Evolutionary conservation across 2,888 invertebrate genomes (phyloP).

Genomic region (Hofmannophila pseudospretella): DNA sequence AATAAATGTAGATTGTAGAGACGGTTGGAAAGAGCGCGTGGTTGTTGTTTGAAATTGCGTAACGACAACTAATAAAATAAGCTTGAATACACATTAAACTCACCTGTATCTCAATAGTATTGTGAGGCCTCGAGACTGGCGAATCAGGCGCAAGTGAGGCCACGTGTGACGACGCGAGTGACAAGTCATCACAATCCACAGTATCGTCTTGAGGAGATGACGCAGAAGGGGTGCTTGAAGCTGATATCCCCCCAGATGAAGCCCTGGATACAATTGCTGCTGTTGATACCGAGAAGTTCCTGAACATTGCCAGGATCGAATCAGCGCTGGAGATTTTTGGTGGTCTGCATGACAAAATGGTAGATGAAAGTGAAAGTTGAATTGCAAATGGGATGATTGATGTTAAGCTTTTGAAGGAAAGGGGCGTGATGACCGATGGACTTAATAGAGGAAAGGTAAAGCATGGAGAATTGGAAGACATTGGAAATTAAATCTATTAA

Average conservation of each 20-base stretch:
- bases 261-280: constrained; percentile 78
- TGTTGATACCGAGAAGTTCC: constrained; percentile 83
- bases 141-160: constrained; percentile 81
- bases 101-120: constrained; percentile 72
- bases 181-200: constrained; percentile 83
- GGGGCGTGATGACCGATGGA: too few relatives aligned
- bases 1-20: too few relatives aligned
- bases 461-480: too few relatives aligned
- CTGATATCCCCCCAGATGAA: constrained; percentile 80
- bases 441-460: too few relatives aligned
- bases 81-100: too few relatives aligned
- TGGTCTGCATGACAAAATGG: constrained; percentile 38
- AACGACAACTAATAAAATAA: too few relatives aligned
- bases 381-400: not conserved
- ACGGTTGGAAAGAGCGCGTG: too few relatives aligned
- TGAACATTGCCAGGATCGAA: constrained; percentile 87
- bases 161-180: constrained; percentile 81
- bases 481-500: too few relatives aligned
- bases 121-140: constrained; percentile 67
- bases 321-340: constrained; percentile 87
- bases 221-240: constrained; percentile 84
- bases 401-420: too few relatives aligned
- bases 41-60: too few relatives aligned
- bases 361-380: constrained; percentile 18
- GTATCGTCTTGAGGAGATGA: constrained; percentile 86